A percentile compares a stretch with the other conserved stretches of the same genome.
These are phyloP conservation scores for Willowsia nigromaculata DNA, from an alignment of 2,888 invertebrate genomes.

Conservation along the genomic window DNA sequence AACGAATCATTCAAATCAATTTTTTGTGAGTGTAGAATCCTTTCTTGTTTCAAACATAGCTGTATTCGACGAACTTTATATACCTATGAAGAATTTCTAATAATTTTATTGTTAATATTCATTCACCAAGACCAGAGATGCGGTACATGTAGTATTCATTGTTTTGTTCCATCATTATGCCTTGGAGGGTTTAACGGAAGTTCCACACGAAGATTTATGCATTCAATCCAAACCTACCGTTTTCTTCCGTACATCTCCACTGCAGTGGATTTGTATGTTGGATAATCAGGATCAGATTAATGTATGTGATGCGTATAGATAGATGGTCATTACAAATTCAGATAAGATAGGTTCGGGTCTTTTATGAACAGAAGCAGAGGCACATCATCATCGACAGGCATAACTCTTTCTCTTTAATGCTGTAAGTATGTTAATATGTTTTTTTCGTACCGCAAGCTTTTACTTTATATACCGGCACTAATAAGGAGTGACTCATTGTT, in stretches of 20 bases:
- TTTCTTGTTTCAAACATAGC: too few relatives aligned
- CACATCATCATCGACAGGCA: slow-evolving; percentile 12
- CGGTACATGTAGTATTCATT: slow-evolving; percentile 29
- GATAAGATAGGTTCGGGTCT: slow-evolving; percentile 61
- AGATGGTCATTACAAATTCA: slow-evolving; percentile 52
- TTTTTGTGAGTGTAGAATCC: background rate
- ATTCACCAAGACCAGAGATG: slow-evolving; percentile 41
- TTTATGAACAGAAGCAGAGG: background rate
- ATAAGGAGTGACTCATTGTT: slow-evolving; percentile 60
- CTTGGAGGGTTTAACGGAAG: slow-evolving; percentile 63
- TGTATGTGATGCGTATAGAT: background rate
- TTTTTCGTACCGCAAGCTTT: background rate
- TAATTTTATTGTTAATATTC: slow-evolving; percentile 11
- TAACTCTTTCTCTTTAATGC: background rate
- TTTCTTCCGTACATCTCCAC: background rate
- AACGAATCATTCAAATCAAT: slow-evolving; percentile 54
- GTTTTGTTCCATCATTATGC: slow-evolving; percentile 44
- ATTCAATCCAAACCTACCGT: slow-evolving; percentile 3
- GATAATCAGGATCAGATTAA: slow-evolving; percentile 12
- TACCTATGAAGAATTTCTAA: too few relatives aligned
- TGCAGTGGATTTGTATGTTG: background rate
- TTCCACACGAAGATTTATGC: slow-evolving; percentile 57
- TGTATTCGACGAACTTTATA: too few relatives aligned
- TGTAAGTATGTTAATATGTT: slow-evolving; percentile 27
- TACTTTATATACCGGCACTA: background rate